Evolutionary conservation across 1,140 invertebrate species (phyloP).

Genomic region (Trachymyrmex septentrionalis): DNA sequence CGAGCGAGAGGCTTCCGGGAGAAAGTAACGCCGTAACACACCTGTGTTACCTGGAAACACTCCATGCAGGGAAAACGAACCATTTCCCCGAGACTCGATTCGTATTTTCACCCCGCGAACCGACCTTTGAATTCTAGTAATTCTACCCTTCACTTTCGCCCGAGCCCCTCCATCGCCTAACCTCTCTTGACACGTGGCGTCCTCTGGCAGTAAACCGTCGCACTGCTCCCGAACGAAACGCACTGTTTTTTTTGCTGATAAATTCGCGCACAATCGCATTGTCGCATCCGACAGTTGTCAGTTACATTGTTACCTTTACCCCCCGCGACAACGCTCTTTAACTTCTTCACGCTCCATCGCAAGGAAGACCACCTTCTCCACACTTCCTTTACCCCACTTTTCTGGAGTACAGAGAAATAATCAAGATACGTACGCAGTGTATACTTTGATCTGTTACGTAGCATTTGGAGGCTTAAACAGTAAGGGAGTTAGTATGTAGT

Average conservation of each 20-base stretch:
- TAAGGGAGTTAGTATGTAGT: background rate
- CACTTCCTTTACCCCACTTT: background rate
- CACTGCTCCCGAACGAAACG: background rate
- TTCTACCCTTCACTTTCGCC: slow-evolving; percentile 35
- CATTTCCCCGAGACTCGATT: background rate
- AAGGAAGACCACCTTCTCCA: too few relatives aligned
- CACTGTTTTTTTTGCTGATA: too few relatives aligned
- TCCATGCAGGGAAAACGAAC: background rate
- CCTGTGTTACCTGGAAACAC: too few relatives aligned
- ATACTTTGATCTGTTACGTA: background rate
- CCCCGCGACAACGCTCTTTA: too few relatives aligned
- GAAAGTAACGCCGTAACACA: slow-evolving; percentile 6
- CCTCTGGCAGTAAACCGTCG: background rate
- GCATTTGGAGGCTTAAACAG: background rate
- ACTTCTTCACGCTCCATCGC: too few relatives aligned
- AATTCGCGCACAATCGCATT: too few relatives aligned
- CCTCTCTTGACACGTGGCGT: background rate
- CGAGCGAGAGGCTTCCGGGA: slow-evolving; percentile 14
- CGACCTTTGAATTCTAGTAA: background rate
- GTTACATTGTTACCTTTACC: too few relatives aligned
- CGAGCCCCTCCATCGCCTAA: fast-evolving
- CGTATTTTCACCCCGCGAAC: background rate
- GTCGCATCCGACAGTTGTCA: too few relatives aligned
- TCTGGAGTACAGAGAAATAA: background rate
- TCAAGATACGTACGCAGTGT: background rate